Percentiles rank a stretch among this genome's conserved stretches.
phyloP scores from a whole-genome alignment of 2,888 invertebrate genomes.

The Perizoma affinitatum region DNA sequence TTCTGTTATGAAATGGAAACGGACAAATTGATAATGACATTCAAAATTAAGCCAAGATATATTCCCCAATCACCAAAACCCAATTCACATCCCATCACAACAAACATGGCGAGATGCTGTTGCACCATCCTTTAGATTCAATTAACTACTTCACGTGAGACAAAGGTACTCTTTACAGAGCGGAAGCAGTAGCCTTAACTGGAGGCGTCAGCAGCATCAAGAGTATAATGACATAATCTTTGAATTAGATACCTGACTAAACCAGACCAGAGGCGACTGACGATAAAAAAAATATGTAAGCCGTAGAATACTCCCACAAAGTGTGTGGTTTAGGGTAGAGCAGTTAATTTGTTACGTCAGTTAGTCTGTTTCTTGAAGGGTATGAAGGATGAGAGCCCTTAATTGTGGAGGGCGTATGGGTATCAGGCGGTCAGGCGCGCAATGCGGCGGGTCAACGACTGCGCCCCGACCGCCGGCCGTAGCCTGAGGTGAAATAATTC shows the following conservation, averaged over 20 bases:
- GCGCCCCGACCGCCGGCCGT: slow-evolving; percentile 44
- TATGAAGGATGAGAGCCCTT: slow-evolving; percentile 29
- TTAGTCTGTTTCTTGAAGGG: slow-evolving; percentile 34
- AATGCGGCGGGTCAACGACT: slow-evolving; percentile 71
- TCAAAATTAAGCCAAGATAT: neutral
- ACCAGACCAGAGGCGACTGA: slow-evolving; percentile 18
- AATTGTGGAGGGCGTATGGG: slow-evolving; percentile 41
- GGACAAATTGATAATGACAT: neutral
- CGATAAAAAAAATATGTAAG: slow-evolving; percentile 1
- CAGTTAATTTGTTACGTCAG: slow-evolving; percentile 7
- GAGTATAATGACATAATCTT: slow-evolving; percentile 64
- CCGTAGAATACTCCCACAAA: too few relatives aligned
- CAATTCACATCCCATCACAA: too few relatives aligned
- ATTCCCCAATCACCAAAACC: too few relatives aligned
- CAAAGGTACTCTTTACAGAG: too few relatives aligned
- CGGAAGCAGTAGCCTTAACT: slow-evolving; percentile 49
- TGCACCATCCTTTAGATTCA: too few relatives aligned
- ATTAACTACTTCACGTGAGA: too few relatives aligned
- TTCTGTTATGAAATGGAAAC: neutral
- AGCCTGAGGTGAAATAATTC: slow-evolving; percentile 63
- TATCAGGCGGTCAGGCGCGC: slow-evolving; percentile 46
- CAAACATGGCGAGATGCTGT: too few relatives aligned
- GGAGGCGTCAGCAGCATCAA: slow-evolving; percentile 51
- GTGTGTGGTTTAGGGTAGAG: neutral
- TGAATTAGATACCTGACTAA: slow-evolving; percentile 58